Conservation (phyloP, 2,797 vertebrate genomes). For the Thamnophis elegans region DNA sequence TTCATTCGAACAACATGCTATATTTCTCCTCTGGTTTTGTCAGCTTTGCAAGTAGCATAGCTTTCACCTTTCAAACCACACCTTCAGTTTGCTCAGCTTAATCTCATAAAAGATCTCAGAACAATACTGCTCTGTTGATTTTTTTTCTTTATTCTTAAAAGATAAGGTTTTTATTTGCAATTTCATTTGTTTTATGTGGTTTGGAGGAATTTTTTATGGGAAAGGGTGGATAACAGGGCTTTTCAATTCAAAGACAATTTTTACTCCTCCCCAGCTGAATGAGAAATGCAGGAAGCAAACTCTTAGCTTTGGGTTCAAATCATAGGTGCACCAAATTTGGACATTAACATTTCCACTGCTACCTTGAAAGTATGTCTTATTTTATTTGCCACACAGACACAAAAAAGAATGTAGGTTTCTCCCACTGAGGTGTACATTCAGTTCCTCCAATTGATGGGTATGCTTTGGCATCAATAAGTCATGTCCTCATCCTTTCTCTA, state of each 20-base stretch:
- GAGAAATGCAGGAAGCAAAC: neutral
- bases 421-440: neutral
- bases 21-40: slow-evolving; percentile 60
- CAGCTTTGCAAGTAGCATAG: slow-evolving; percentile 50
- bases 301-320: neutral
- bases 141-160: slow-evolving; percentile 60
- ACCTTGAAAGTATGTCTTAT: neutral
- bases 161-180: slow-evolving; percentile 28
- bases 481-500: neutral
- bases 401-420: neutral
- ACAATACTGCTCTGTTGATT: slow-evolving; percentile 70
- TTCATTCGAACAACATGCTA: slow-evolving; percentile 12
- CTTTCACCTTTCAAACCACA: slow-evolving; percentile 71
- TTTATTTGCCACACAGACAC: neutral
- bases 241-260: neutral
- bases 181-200: slow-evolving; percentile 6
- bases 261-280: neutral
- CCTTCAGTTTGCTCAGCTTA: slow-evolving; percentile 64
- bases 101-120: slow-evolving; percentile 72
- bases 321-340: neutral
- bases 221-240: neutral
- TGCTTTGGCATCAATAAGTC: neutral
- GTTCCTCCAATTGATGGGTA: neutral
- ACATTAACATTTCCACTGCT: neutral
- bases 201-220: neutral